These are phyloP conservation scores for Megaptera novaeangliae DNA, from an alignment of 2,113 vertebrate species.

Conservation along the genomic window DNA sequence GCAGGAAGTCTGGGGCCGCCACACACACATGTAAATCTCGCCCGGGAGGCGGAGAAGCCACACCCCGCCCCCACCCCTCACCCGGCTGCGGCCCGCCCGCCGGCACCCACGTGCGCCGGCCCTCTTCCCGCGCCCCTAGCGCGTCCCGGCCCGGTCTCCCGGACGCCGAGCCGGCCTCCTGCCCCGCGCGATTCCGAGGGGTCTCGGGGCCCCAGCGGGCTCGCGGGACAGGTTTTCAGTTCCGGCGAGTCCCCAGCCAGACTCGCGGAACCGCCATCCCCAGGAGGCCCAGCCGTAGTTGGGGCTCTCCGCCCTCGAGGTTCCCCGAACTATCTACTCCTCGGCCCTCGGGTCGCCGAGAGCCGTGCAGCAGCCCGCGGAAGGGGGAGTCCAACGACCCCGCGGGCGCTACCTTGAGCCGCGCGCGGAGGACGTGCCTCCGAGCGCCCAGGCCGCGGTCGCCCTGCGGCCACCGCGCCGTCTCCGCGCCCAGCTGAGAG, in stretches of 20 bases:
- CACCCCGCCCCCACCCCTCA: slow-evolving; percentile 9
- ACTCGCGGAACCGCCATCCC: not conserved
- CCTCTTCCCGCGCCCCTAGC: not conserved
- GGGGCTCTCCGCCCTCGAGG: not conserved
- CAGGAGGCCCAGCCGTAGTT: not conserved
- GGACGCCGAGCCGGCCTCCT: not conserved
- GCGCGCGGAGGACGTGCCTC: not conserved
- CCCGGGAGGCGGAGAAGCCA: slow-evolving; percentile 65
- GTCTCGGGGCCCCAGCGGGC: not conserved
- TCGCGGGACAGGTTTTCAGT: not conserved
- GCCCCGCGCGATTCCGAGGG: not conserved
- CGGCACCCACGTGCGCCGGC: slow-evolving; percentile 55
- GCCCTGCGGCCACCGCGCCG: not conserved
- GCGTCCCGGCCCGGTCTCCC: not conserved
- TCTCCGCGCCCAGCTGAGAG: slow-evolving; percentile 15
- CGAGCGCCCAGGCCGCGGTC: not conserved
- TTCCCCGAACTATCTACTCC: not conserved
- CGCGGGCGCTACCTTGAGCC: not conserved
- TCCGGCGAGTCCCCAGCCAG: not conserved
- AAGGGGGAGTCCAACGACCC: not conserved
- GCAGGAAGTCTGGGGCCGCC: slow-evolving; percentile 72
- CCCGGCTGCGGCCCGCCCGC: not conserved
- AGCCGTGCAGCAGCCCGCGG: not conserved
- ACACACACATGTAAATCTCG: slow-evolving; percentile 63
- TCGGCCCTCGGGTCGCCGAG: not conserved